A percentile compares a stretch with the other conserved stretches of the same genome.
phyloP scores from a whole-genome alignment of 2,888 invertebrate species.

The Euzetes globulus region DNA sequence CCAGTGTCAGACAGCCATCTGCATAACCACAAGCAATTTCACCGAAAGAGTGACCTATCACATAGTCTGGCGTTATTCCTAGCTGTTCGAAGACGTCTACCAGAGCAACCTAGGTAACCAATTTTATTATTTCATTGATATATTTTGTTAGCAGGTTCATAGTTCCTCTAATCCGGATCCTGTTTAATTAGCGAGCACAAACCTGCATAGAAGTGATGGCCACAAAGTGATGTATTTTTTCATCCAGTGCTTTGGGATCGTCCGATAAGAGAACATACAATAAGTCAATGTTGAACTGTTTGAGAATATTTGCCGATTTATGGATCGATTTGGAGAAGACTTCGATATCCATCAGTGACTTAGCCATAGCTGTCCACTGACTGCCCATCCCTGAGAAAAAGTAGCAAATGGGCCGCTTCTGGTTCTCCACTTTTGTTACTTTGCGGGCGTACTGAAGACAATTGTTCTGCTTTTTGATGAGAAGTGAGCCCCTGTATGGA shows the following conservation, averaged over 20 bases:
- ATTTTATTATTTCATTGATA: no score
- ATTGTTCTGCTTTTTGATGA: no score
- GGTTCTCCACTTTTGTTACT: no score
- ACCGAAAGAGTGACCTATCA: slow-evolving; percentile 53
- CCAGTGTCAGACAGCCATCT: slow-evolving; percentile 52
- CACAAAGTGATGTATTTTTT: slow-evolving; percentile 50
- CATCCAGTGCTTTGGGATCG: slow-evolving; percentile 43
- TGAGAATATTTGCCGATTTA: no score
- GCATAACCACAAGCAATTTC: slow-evolving; percentile 54
- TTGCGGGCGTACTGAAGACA: no score
- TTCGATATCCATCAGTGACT: slow-evolving; percentile 49
- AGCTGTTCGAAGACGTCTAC: slow-evolving; percentile 42
- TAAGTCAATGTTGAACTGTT: slow-evolving; percentile 48
- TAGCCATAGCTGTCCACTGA: slow-evolving; percentile 54
- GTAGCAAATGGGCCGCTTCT: no score
- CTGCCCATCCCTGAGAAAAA: slow-evolving; percentile 54
- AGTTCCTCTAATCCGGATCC: no score
- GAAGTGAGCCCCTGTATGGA: no score
- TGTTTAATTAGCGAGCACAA: no score
- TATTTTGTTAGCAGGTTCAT: no score
- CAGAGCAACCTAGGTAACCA: slow-evolving; percentile 7
- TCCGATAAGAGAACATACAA: slow-evolving; percentile 48
- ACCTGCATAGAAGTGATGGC: slow-evolving; percentile 53
- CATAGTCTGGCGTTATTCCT: slow-evolving; percentile 51
- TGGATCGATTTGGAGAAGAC: slow-evolving; percentile 49